A percentile compares a stretch with the other conserved stretches of the same genome.
Conservation (phyloP, 2,113 vertebrate species). For the Archilochus colubris region DNA sequence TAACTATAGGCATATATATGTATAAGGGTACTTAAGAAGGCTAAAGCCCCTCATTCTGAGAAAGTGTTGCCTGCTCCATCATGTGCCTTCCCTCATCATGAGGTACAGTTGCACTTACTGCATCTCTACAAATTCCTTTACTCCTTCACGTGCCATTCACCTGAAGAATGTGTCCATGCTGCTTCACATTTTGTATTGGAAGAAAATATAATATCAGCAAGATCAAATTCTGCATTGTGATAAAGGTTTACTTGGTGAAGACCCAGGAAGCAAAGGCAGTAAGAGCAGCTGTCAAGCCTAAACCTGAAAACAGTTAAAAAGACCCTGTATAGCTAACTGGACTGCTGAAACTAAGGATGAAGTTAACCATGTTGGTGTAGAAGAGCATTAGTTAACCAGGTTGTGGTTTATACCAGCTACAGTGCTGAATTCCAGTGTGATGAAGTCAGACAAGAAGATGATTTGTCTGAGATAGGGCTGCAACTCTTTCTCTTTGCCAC, state of each 20-base stretch:
- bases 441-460: background rate
- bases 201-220: background rate
- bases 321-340: background rate
- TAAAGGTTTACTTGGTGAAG: background rate
- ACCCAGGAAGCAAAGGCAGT: background rate
- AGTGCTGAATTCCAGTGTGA: background rate
- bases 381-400: background rate
- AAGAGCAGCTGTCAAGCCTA: background rate
- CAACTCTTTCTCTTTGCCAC: background rate
- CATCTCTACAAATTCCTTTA: background rate
- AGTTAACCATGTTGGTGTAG: background rate
- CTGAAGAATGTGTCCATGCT: background rate
- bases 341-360: background rate
- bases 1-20: background rate
- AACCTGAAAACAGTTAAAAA: background rate
- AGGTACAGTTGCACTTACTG: background rate
- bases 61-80: background rate
- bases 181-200: background rate
- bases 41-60: background rate
- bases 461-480: background rate
- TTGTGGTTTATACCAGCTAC: background rate
- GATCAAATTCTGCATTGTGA: background rate
- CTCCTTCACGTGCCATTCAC: background rate
- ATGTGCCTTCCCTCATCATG: fast-evolving
- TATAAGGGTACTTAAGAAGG: background rate